Evolutionary conservation across 2,888 invertebrate species (phyloP), one percentile per base, ranked within the genome.

Genomic region (Cinara cedri): DNA sequence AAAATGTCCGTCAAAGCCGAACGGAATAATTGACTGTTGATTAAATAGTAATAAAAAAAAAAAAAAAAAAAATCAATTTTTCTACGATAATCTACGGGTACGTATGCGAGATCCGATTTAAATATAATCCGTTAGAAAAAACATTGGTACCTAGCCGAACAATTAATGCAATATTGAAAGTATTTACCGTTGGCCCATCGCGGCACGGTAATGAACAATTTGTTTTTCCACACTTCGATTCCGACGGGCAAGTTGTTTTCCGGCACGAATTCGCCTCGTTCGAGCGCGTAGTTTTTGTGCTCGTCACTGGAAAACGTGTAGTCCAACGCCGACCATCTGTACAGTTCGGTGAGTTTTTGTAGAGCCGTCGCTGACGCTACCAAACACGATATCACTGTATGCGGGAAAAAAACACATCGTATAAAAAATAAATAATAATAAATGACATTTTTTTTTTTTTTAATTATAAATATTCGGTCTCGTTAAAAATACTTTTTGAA

Each of bases 231-330:
- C 78, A 89, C 87, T 75, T 90, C 92, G 81, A 93, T 83, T 14
- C 92, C 93, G 70, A 93, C 86, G 0, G 92, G 91, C 70, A 92
- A 86, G 86, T 92, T 92, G 85, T 92, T 89, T 76, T 87, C 89
- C 13, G 88, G 89, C 8, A 91, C 86, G 84, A 90, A 93, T 71
- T 87, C 87, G 54, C 90, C 90, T n/a, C 87, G 87, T 66, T 86
- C 87, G n/a, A 92, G 86, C 14, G 92, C 91, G 24, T 87, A 87
- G 82, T 89, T 88, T 83, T 89, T 88, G 60, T 88, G 88, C 81
- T 88, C 88, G 14, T 89, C 87, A 57, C 87, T 88, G 34, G 91
- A 90, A 91, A 91, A 93, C 55, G 87, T 87, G 85, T 88, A 93
- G 81, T 89, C 88, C 63, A 93, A 84, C 84, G 90, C 87, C 82